Conservation (phyloP, 2,888 invertebrate genomes). For the Tipula vernalis region DNA sequence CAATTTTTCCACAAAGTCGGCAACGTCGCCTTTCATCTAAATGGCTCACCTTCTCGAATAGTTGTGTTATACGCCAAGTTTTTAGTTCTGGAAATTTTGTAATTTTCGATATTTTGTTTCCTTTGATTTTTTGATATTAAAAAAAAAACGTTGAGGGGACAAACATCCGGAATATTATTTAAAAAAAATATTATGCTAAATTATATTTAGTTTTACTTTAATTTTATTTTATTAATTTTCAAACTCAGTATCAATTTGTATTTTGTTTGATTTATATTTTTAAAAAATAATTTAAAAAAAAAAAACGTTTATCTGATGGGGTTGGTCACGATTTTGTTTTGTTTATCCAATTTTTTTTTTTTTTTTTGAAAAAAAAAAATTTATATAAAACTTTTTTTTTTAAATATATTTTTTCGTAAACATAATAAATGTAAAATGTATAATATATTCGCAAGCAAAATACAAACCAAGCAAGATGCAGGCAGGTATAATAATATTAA, state of each 20-base stretch:
- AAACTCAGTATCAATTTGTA: background rate
- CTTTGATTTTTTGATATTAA: constrained; percentile 6
- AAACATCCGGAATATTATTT: constrained; percentile 8
- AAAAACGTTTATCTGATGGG: background rate
- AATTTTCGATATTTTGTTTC: background rate
- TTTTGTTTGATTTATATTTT: background rate
- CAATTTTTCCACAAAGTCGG: constrained; percentile 46
- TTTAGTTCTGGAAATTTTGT: constrained; percentile 39
- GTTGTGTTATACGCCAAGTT: constrained; percentile 43
- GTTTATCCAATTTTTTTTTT: background rate
- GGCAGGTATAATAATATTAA: constrained; percentile 12
- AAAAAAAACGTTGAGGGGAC: background rate
- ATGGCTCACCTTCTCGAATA: constrained; percentile 44
- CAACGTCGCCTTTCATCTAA: constrained; percentile 45
- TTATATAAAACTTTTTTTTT: background rate
- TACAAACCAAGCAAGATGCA: constrained; percentile 14
- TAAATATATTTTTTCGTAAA: background rate
- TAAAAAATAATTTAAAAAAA: constrained; percentile 5
- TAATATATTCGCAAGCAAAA: constrained; percentile 12
- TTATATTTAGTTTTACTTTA: constrained; percentile 1
- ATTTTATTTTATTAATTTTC: background rate
- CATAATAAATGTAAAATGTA: constrained; percentile 12
- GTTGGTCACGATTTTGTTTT: background rate
- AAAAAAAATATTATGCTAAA: background rate
- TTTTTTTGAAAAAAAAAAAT: constrained; percentile 6